Conservation (phyloP, 2,797 vertebrate species). For the Galago senegalensis region DNA sequence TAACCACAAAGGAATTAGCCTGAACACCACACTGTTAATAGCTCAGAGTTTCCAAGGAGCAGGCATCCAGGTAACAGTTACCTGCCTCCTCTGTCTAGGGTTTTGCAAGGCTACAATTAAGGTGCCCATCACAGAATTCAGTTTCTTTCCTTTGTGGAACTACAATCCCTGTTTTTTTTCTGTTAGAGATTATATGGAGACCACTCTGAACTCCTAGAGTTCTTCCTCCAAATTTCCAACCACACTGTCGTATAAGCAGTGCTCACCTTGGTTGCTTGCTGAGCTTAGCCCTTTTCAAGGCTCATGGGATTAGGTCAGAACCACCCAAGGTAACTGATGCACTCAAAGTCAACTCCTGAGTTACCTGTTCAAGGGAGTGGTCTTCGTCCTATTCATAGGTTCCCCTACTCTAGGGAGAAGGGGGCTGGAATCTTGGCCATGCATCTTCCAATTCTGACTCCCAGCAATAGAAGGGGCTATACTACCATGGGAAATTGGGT, state of each 20-base stretch:
- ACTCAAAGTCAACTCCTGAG: accelerated
- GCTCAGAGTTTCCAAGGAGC: neutral
- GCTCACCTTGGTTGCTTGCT: neutral
- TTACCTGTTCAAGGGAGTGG: neutral
- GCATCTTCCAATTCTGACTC: neutral
- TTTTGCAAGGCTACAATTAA: too few relatives aligned
- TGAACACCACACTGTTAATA: accelerated
- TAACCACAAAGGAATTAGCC: too few relatives aligned
- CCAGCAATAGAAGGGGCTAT: too few relatives aligned
- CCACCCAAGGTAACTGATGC: neutral
- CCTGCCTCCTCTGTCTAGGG: accelerated
- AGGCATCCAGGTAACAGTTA: too few relatives aligned
- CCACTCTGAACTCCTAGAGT: neutral
- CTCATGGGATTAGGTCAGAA: neutral
- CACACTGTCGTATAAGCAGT: accelerated
- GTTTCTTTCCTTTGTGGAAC: neutral
- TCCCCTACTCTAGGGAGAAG: neutral
- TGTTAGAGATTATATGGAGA: accelerated
- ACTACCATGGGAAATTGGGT: too few relatives aligned
- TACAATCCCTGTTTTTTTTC: neutral
- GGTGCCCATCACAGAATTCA: neutral
- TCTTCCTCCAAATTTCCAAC: too few relatives aligned
- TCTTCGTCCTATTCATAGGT: accelerated
- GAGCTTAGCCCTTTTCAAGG: neutral
- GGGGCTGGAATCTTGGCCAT: neutral